phyloP scores from a whole-genome alignment of 2,888 invertebrate genomes.

The Pollenia labialis region DNA sequence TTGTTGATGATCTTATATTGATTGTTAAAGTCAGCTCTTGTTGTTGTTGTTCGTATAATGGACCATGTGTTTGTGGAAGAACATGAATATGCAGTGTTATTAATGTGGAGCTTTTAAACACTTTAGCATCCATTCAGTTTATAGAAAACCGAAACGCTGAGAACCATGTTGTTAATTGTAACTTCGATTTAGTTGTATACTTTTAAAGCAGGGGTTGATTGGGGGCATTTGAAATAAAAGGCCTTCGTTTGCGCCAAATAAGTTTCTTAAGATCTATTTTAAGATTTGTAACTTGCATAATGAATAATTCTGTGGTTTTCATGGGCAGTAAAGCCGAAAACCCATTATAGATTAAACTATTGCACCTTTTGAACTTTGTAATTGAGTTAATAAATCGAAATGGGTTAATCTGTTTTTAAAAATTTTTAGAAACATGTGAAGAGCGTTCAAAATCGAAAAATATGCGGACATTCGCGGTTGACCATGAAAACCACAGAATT shows the following conservation, averaged over 20 bases:
- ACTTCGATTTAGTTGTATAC: constrained; percentile 36
- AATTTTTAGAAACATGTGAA: too few relatives aligned
- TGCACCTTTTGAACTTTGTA: too few relatives aligned
- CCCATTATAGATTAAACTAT: too few relatives aligned
- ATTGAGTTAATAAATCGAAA: too few relatives aligned
- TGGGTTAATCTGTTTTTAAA: too few relatives aligned
- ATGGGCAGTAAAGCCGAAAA: too few relatives aligned
- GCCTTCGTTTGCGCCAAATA: neutral
- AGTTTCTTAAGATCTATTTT: too few relatives aligned
- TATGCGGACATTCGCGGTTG: too few relatives aligned
- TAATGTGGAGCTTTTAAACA: constrained; percentile 82
- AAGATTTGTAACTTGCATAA: too few relatives aligned
- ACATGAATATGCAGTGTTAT: constrained; percentile 83
- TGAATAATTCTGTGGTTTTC: too few relatives aligned
- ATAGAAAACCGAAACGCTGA: constrained; percentile 66
- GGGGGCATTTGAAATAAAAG: neutral
- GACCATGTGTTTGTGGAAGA: constrained; percentile 77
- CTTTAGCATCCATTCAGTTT: constrained; percentile 75
- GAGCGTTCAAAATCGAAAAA: too few relatives aligned
- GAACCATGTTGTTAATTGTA: constrained; percentile 57
- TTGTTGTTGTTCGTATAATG: constrained; percentile 69
- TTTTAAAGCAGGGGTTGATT: neutral
- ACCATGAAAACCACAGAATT: too few relatives aligned
- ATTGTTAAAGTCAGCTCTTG: constrained; percentile 59
- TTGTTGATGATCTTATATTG: constrained; percentile 76